A percentile compares a stretch with the other conserved stretches of the same genome.
phyloP scores from a whole-genome alignment of 2,888 invertebrate genomes.

The Theodoxus fluviatilis region DNA sequence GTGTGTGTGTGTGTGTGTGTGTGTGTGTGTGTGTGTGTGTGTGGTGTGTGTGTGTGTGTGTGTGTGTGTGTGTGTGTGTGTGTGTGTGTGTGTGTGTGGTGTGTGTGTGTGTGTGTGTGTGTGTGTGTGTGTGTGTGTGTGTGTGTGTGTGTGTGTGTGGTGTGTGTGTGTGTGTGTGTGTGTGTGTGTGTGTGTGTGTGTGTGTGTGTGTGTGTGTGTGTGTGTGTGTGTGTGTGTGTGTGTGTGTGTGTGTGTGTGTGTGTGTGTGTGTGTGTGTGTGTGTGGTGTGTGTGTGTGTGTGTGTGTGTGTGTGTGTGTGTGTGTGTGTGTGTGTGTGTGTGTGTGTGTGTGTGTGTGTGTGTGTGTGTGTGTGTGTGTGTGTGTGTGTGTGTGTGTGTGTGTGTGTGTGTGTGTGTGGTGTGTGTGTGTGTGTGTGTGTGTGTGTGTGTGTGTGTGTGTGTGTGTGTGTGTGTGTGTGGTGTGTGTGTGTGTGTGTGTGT shows the following conservation, averaged over 20 bases:
- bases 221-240: not conserved
- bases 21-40: too few relatives aligned
- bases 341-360: too few relatives aligned
- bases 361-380: not conserved
- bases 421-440: not conserved
- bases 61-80: too few relatives aligned
- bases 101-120: not conserved
- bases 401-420: conserved; percentile 1
- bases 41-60: too few relatives aligned
- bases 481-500: too few relatives aligned
- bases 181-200: conserved; percentile 5
- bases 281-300: not conserved
- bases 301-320: not conserved
- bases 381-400: not conserved
- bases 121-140: conserved; percentile 11
- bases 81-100: too few relatives aligned
- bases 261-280: conserved; percentile 7
- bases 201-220: conserved; percentile 12
- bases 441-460: not conserved
- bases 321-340: too few relatives aligned
- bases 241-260: not conserved
- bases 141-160: conserved; percentile 12
- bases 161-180: not conserved
- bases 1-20: too few relatives aligned
- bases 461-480: not conserved